These are phyloP conservation scores for Gobio gobio DNA, from an alignment of 2,113 vertebrate genomes.

Conservation along the genomic window DNA sequence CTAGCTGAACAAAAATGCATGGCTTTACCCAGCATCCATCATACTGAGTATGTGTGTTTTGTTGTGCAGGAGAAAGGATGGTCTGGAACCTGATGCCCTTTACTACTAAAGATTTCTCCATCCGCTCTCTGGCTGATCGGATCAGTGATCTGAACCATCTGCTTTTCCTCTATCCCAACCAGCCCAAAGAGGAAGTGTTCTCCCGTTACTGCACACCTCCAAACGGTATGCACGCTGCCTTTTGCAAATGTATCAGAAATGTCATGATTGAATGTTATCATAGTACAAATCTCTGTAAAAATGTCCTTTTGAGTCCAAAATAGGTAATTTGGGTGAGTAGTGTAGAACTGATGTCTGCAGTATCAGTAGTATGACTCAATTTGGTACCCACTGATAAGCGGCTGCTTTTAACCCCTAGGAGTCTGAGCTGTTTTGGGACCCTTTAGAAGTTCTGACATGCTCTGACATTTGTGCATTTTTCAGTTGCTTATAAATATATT, in stretches of 20 bases:
- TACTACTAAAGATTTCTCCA: slow-evolving; percentile 98
- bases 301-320: too few relatives aligned
- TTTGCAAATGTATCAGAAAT: not conserved
- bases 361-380: too few relatives aligned
- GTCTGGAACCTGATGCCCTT: slow-evolving; percentile 99
- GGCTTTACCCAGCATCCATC: not conserved
- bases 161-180: slow-evolving; percentile 92
- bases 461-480: too few relatives aligned
- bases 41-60: not conserved
- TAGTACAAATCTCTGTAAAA: not conserved
- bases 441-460: too few relatives aligned
- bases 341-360: not conserved
- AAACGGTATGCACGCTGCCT: slow-evolving; percentile 41
- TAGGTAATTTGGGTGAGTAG: not conserved
- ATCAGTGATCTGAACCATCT: slow-evolving; percentile 97
- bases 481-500: too few relatives aligned
- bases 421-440: too few relatives aligned
- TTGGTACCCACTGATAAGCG: too few relatives aligned
- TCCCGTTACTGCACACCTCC: slow-evolving; percentile 97
- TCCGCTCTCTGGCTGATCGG: slow-evolving; percentile 95
- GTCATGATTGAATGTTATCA: not conserved
- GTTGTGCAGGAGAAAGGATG: slow-evolving; percentile 89
- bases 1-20: not conserved
- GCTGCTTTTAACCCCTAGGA: too few relatives aligned
- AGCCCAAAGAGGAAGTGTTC: slow-evolving; percentile 96